Percentiles rank a stretch among this genome's conserved stretches.
Conservation (phyloP, 2,888 invertebrate species). For the Himalopsyche japonica region DNA sequence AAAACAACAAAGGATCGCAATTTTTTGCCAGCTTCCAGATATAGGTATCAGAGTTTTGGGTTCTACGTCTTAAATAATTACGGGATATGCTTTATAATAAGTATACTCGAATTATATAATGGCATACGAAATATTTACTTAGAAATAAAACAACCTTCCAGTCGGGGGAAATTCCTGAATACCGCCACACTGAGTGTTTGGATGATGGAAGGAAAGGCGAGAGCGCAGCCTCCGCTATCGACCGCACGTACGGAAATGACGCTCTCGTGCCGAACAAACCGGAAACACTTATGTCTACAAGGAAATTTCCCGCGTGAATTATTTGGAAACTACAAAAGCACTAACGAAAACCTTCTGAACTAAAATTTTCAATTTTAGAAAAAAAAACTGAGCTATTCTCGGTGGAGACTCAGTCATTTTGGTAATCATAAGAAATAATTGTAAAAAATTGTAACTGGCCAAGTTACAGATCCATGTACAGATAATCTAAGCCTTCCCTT, state of each 20-base stretch:
- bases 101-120: too few species aligned
- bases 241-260: background rate
- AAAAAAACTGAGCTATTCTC: background rate
- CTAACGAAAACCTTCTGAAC: background rate
- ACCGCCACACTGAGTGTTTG: background rate
- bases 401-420: too few species aligned
- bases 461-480: too few species aligned
- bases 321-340: background rate
- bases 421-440: too few species aligned
- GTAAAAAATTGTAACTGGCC: too few species aligned
- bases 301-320: background rate
- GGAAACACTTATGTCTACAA: background rate
- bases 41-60: too few species aligned
- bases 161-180: background rate
- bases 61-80: too few species aligned
- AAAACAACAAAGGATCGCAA: too few species aligned
- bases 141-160: background rate
- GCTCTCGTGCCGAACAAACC: background rate
- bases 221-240: background rate
- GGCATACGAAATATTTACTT: background rate
- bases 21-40: too few species aligned
- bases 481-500: too few species aligned
- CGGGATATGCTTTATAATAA: too few species aligned
- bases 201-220: background rate
- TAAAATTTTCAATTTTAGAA: background rate